Evolutionary conservation across 2,113 vertebrate genomes (phyloP).

Genomic region (Picathartes gymnocephalus): DNA sequence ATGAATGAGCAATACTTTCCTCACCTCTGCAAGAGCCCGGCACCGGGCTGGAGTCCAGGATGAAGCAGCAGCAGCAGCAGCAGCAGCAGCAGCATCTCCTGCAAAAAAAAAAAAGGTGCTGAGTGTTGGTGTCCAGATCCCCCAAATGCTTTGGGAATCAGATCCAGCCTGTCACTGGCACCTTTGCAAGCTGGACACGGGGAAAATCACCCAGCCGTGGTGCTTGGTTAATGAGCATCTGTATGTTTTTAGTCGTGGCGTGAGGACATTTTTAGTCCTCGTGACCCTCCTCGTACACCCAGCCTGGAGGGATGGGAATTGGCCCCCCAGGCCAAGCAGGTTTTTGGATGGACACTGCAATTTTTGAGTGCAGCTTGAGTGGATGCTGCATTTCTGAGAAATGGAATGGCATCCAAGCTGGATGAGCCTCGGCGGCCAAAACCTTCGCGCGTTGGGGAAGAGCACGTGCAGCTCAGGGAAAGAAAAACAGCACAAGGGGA

Average conservation of each 20-base stretch:
- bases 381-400: neutral
- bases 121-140: neutral
- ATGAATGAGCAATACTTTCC: slow-evolving; percentile 13
- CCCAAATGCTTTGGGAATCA: neutral
- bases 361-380: neutral
- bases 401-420: rapidly evolving
- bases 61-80: neutral
- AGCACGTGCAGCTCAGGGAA: neutral
- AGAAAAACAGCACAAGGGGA: neutral
- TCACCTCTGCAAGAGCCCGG: neutral
- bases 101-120: neutral
- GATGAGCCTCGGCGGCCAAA: neutral
- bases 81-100: neutral
- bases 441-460: neutral
- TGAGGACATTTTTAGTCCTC: neutral
- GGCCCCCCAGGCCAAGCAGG: neutral
- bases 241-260: rapidly evolving
- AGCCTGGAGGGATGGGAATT: neutral
- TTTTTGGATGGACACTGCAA: neutral
- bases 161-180: neutral
- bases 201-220: neutral
- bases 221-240: neutral
- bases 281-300: neutral
- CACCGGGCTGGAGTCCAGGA: neutral
- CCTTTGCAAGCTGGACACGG: neutral